Conservation (phyloP, 2,113 vertebrate species). For the Ophthalmolycus amberensis region DNA sequence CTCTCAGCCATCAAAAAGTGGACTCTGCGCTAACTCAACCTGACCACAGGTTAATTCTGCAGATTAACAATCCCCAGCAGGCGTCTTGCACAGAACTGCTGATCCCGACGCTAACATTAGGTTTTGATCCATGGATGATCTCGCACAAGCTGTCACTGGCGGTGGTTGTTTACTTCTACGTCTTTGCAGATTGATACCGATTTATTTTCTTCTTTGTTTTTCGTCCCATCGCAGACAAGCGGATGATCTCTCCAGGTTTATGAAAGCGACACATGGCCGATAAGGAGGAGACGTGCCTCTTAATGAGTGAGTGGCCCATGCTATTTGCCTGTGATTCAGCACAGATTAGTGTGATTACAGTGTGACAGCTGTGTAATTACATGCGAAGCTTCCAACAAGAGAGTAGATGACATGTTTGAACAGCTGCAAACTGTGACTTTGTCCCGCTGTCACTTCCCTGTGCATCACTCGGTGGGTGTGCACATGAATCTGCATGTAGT, state of each 20-base stretch:
- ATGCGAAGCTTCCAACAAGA: constrained; percentile 62
- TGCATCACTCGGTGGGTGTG: constrained; percentile 12
- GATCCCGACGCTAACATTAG: constrained; percentile 31
- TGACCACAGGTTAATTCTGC: constrained; percentile 60
- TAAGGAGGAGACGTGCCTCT: constrained; percentile 51
- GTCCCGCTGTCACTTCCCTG: constrained; percentile 46
- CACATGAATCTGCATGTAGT: constrained; percentile 44
- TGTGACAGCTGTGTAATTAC: constrained; percentile 79
- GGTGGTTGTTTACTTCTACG: constrained; percentile 2
- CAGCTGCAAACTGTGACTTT: constrained; percentile 66
- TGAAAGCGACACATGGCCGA: constrained; percentile 48
- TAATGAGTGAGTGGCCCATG: constrained; percentile 62
- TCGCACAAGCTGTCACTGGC: constrained; percentile 29
- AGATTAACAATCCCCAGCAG: constrained; percentile 38
- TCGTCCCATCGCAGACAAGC: constrained; percentile 42
- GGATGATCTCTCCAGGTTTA: constrained; percentile 52
- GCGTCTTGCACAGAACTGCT: constrained; percentile 7
- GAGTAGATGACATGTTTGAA: constrained; percentile 66
- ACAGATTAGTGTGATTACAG: constrained; percentile 74
- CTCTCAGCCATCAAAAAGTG: constrained; percentile 34
- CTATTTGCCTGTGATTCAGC: constrained; percentile 63
- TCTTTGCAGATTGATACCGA: constrained; percentile 4
- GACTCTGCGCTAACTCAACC: constrained; percentile 34
- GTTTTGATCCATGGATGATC: constrained; percentile 24
- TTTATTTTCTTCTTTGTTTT: not conserved